Percentiles rank a stretch among this genome's conserved stretches.
phyloP scores from a whole-genome alignment of 2,888 invertebrate species.

The Polymixis lichenea region DNA sequence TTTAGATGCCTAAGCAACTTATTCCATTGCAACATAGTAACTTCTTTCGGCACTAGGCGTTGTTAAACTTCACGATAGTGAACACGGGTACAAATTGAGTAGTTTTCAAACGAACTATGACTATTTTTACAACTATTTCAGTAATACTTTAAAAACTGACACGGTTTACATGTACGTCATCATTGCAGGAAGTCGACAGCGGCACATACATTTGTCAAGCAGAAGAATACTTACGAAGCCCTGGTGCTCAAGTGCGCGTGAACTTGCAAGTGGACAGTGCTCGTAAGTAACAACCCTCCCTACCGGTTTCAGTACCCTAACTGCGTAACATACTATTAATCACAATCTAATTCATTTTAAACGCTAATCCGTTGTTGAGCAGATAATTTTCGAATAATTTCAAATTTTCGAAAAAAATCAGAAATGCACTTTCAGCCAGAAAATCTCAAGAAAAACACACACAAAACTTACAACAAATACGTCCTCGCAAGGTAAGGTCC shows the following conservation, averaged over 20 bases:
- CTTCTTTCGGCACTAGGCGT: too few relatives aligned
- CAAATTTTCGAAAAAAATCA: too few relatives aligned
- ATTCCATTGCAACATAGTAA: too few relatives aligned
- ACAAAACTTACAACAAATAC: neutral
- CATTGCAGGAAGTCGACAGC: slow-evolving; percentile 91
- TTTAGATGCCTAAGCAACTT: too few relatives aligned
- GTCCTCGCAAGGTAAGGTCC: neutral
- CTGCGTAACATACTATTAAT: too few relatives aligned
- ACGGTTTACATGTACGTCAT: neutral
- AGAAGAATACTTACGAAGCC: slow-evolving; percentile 91
- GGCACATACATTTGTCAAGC: slow-evolving; percentile 97
- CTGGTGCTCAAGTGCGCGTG: slow-evolving; percentile 93
- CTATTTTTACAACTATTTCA: neutral
- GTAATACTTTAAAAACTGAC: neutral
- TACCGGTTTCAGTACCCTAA: too few relatives aligned
- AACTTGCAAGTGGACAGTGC: slow-evolving; percentile 92
- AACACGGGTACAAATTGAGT: neutral
- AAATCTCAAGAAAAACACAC: neutral
- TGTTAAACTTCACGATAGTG: neutral
- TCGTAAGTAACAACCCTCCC: slow-evolving; percentile 91
- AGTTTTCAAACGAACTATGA: neutral
- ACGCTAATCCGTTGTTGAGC: too few relatives aligned
- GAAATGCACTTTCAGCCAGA: neutral
- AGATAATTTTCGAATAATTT: too few relatives aligned
- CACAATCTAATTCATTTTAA: too few relatives aligned